A percentile compares a stretch with the other conserved stretches of the same genome.
phyloP scores from a whole-genome alignment of 2,113 vertebrate species.

The Malurus melanocephalus region DNA sequence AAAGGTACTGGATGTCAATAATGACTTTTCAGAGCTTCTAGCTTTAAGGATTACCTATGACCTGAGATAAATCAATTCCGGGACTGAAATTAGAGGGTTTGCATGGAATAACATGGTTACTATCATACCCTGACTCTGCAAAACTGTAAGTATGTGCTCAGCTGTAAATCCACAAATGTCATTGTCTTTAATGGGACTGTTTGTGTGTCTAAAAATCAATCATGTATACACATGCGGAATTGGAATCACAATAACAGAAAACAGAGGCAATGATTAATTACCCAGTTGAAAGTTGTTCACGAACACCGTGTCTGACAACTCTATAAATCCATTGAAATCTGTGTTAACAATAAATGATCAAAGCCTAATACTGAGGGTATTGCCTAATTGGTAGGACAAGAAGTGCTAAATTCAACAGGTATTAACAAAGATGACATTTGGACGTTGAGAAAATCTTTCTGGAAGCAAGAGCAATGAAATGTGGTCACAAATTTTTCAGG shows the following conservation, averaged over 20 bases:
- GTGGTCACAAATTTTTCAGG: not conserved
- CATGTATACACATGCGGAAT: constrained; percentile 30
- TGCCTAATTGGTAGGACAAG: not conserved
- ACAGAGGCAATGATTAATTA: constrained; percentile 48
- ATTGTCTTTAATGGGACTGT: constrained; percentile 23
- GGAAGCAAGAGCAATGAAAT: not conserved
- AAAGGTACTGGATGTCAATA: not conserved
- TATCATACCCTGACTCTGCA: not conserved
- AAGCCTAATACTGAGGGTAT: not conserved
- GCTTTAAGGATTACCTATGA: not conserved
- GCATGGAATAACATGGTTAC: not conserved
- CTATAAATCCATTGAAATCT: constrained; percentile 31
- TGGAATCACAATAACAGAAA: constrained; percentile 56
- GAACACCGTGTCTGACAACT: constrained; percentile 22
- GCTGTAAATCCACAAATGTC: constrained; percentile 11
- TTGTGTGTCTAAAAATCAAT: constrained; percentile 54
- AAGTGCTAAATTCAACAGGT: not conserved
- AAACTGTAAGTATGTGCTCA: not conserved
- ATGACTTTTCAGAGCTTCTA: not conserved
- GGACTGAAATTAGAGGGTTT: not conserved
- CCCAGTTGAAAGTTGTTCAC: constrained; percentile 26
- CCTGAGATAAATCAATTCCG: not conserved
- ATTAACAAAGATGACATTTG: not conserved
- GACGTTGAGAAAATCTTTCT: not conserved
- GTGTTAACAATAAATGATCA: constrained; percentile 20